Evolutionary conservation across 2,888 invertebrate genomes (phyloP), one percentile per base, ranked within the genome.

Genomic region (Timema cristinae): DNA sequence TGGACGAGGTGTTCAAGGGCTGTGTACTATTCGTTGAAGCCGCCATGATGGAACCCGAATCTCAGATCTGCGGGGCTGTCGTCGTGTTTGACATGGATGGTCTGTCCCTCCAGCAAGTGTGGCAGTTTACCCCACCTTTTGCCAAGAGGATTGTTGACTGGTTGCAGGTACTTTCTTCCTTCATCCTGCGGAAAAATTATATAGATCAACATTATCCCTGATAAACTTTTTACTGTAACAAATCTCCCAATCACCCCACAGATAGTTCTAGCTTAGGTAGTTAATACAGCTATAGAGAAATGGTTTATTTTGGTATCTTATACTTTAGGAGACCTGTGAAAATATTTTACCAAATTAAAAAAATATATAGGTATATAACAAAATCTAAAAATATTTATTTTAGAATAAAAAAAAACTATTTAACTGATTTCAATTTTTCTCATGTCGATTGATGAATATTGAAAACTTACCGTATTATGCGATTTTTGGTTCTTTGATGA

Each of bases 31-130:
- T 92, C 79, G 82, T 94, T 75, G 93, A 94, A 79, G 91, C 92
- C 0, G 93, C 94, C 69, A 90, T 93, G 88, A 80, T 92, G 77
- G 94, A 94, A 79, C 92, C 93, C 0, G 87, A 88, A 80, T 88
- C 83, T 0, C 83, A 83, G 75, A 88, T 91, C 63, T 88, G 90
- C 76, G 93, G 93, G 0, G 91, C 91, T 0, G 86, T 92, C 10
- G 92, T 94, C 56, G 89, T 94, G 76, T 92, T 94, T 79, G 94
- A 94, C 80, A 92, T 94, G 92, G 91, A 93, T 74, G 94, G 94
- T 0, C 85, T 94, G 0, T 89, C 90, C 61, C 83, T 94, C 79
- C 89, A 90, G 79, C 94, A 94, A 80, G 91, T 92, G 4, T 90
- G 92, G 88, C 93, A 94, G 82, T 94, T 94, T 82, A 93, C 92